Evolutionary conservation across 2,797 vertebrate genomes (phyloP).

Genomic region (Florisuga fusca): DNA sequence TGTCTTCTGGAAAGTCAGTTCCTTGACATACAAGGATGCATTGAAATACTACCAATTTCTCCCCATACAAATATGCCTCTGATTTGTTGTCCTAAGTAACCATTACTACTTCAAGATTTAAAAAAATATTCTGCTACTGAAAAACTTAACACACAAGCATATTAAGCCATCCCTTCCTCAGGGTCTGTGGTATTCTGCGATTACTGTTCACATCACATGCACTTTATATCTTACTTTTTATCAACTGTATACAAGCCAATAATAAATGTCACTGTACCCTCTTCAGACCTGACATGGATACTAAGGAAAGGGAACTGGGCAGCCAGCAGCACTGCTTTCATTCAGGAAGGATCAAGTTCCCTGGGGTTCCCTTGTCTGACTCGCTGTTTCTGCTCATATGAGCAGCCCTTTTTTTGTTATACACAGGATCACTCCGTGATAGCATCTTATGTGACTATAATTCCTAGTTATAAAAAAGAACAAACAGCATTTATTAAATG

Average conservation of each 20-base stretch:
- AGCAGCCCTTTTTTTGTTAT: background rate
- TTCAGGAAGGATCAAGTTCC: conserved; percentile 1
- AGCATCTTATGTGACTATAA: background rate
- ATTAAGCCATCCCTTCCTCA: background rate
- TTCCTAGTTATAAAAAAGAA: background rate
- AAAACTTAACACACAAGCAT: background rate
- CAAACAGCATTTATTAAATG: conserved; percentile 26
- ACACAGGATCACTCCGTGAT: background rate
- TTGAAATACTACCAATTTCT: background rate
- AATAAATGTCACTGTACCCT: conserved; percentile 16
- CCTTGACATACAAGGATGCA: background rate
- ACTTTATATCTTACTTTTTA: background rate
- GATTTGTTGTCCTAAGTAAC: background rate
- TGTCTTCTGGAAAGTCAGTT: background rate
- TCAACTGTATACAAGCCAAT: background rate
- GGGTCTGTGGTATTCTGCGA: background rate
- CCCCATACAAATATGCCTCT: background rate
- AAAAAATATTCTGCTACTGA: background rate
- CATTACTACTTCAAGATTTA: background rate
- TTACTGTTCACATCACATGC: conserved; percentile 4
- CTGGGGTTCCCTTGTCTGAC: background rate
- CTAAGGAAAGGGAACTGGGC: background rate
- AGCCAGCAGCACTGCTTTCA: conserved; percentile 1
- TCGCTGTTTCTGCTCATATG: background rate
- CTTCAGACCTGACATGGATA: background rate